Evolutionary conservation across 64 coral and sea anemone genomes (phyloP), one percentile per base, ranked within the genome.

Genomic region (Actinia tenebrosa): DNA sequence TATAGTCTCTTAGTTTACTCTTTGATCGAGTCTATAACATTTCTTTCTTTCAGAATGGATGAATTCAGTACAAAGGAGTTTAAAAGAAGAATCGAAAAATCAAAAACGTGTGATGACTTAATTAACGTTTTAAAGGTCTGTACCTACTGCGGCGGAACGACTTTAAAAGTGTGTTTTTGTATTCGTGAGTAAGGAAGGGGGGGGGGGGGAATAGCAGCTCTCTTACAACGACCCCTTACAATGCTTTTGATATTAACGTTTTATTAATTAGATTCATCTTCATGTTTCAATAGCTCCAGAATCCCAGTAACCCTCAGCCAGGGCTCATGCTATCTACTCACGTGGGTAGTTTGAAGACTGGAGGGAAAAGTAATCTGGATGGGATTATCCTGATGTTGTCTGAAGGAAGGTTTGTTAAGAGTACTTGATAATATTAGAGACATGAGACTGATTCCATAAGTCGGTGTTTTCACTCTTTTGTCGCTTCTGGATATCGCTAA

Each of bases 241-340:
- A 37, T 37, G 30, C 1, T 37, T 37, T 37, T 37, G 0, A 5
- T 50, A 50, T 50, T 50, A 50, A 50, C 47, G 4, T 50, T 5
- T 50, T 50, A 50, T 50, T 50, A 50, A 50, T 50, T 1, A 50
- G 3, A 50, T 50, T 50, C 47, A 50, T 42, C 15, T 75, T 42
- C 10, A 75, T 75, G 11, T 30, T 58, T 55, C 82, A 43, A 86
- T 50, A 92, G 90, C 78, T 37, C 25, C 91, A 97, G 85, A 92
- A 92, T 88, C 64, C 86, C 53, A 93, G 80, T 7, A 97, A 97
- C 27, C 91, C 88, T 0, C 94, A 97, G 16, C 94, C 94, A 7
- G 91, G 94, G 15, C 86, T 97, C 85, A 91, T 97, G 89, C 47
- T 97, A 15, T 97, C 94, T 16, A 97, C 94, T 18, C 94, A 97